Base-by-base conservation (phyloP, 1,140 invertebrate species). In the Contarinia nasturtii region DNA sequence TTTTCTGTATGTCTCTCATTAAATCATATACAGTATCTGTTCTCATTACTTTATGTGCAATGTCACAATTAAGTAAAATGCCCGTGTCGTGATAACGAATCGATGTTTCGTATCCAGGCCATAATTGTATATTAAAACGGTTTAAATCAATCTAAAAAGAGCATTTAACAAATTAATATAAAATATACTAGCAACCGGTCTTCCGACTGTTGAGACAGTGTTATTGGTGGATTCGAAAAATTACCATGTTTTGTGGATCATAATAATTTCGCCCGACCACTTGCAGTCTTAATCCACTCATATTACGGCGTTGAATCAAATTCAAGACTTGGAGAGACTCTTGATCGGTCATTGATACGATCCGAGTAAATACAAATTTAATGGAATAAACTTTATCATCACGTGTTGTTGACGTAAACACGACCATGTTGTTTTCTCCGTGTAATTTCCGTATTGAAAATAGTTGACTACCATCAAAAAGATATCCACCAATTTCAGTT, bases 21-120 rank as follows among this genome's bases (percentile, higher is more conserved):
- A 82, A 65, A 47, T 82, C 71, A 0, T 72, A 63, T 0, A 75
- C 68, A 2, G 69, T 77, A 50, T 74, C 70, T 18, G 68, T 59
- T 1, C 72, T 61, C 48, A 74, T 58, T 19, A 73, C 68, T 68
- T 90, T 90, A 52, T 84, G 80, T 0, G 74, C 68, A 2, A 88
- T 75, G 60, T 89, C 86, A 1, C 72, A 67, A 47, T 77, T 78
- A 64, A 90, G 68, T 3, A 90, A 57, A 7, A 89, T 70, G 14
- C 71, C 59, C 1, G 61, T 57, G 58, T 91, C 85, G 55, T 85
- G 78, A 52, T 87, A 80, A 33, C 82, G 70, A 38, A 91, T 88
- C 0, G 81, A 78, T 0, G 84, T 86, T 20, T 79, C 58, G 61
- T 82, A 82, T 1, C 84, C 84, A 1, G 83, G 83, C 84, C 82